Evolutionary conservation across 37 sponge, comb jelly and placozoan species (phyloP), one percentile per base, ranked within the genome.

Genomic region (Halisarca cf. caerulea): DNA sequence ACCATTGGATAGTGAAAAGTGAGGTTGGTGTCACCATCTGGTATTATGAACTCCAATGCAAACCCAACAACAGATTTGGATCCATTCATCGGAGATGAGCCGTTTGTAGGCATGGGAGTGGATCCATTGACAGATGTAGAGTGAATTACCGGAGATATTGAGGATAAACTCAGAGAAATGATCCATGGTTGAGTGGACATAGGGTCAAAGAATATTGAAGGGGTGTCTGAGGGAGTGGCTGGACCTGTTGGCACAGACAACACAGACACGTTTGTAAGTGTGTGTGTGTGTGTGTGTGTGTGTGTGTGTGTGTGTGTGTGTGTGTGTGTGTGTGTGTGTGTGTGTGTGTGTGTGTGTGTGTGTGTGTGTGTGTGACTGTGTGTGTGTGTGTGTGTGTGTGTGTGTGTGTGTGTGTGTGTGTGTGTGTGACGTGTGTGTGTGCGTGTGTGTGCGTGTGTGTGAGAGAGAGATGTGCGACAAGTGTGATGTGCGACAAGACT

Each of bases 291-390:
- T 47, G 51, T 47, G 51, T 61, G 24, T 28, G 30, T 61, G 64
- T 28, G 30, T 61, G 69, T 68, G 69, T 27, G 33, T 27, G 33
- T 68, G 69, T 68, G 69, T 68, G 69, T 68, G 34, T 27, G 30
- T 68, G 69, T 34, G 69, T 6, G 69, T 68, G 33, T 6, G 69
- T 68, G 69, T 68, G 69, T 68, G 69, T 68, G 69, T 34, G 33
- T 27, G 33, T 68, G 69, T 68, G 69, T 68, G 69, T 68, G 33
- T 68, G 30, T 68, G 69, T 34, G 33, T 27, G 69, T 68, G 33
- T 6, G 69, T 68, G 69, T 68, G 69, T 61, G 64, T 5, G 64
- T 61, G 30, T 61, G 64, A 7, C 20, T 61, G 24, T 23, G 64
- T 27, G 64, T 61, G 64, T 27, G 30, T 61, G 9, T 61, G 64